Evolutionary conservation across 1,140 invertebrate species (phyloP), one percentile per base, ranked within the genome.

Genomic region (Euwallacea fornicatus): DNA sequence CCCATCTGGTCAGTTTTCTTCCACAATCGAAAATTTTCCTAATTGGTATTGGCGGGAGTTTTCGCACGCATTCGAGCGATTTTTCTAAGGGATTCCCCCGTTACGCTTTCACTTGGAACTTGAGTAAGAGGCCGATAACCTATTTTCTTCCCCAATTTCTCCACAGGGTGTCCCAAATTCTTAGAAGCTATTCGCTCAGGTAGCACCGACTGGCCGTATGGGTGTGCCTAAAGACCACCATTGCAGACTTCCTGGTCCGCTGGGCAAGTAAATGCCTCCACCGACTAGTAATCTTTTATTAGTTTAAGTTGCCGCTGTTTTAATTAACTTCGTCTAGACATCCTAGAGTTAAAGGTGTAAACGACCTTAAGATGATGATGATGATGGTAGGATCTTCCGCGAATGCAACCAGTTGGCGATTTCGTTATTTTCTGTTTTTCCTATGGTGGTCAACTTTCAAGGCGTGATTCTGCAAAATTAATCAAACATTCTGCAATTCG

Each of bases 271-370:
- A 61, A 55, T 69, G 59, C 62, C 33, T 62, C 67, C 67, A 62
- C 16, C 62, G 56, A 69, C 62, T 69, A 69, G 46, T 69, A 69
- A 69, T 62, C 59, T 58, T 7, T 69, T 69, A 69, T 69, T 69
- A 69, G 67, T 60, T 50, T 63, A 44, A 47, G 61, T 21, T 63
- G 61, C 61, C 44, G 61, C 43, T 62, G 67, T 62, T 69, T 69
- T 69, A 69, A 69, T 69, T 69, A 69, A 50, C 67, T 69, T 69
- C 43, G 67, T 69, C 67, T 69, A 69, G 67, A 69, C 67, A 59
- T 54, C 55, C 55, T 56, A 42, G 61, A n/a, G 10, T 63, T 63
- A 69, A 44, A 63, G 67, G 44, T 69, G 67, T 69, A 69, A 69
- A 69, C 67, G 67, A 69, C 67, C 58, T 69, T 69, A 69, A 44